Conservation (phyloP, 2,797 vertebrate genomes). For the Microcaecilia unicolor region DNA sequence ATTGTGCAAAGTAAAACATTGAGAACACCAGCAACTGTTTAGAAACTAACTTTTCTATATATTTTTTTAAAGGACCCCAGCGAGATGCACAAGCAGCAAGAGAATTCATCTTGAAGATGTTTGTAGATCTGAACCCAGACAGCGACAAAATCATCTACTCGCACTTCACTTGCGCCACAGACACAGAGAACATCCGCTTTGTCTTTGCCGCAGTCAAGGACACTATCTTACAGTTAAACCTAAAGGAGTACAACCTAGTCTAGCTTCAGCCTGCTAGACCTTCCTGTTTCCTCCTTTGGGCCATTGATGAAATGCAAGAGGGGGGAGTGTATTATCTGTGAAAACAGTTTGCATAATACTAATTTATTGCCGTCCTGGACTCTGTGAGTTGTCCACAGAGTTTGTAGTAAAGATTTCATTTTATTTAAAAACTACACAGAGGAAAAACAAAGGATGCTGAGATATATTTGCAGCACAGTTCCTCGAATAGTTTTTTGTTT, state of each 20-base stretch:
- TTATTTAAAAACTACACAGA: slow-evolving; percentile 74
- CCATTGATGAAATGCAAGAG: slow-evolving; percentile 47
- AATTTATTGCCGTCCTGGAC: slow-evolving; percentile 87
- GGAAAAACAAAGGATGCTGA: slow-evolving; percentile 55
- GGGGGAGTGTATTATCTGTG: slow-evolving; percentile 74
- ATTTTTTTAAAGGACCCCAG: slow-evolving; percentile 65
- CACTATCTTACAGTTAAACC: slow-evolving; percentile 92
- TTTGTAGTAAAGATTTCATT: slow-evolving; percentile 78
- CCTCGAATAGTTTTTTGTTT: slow-evolving; percentile 45
- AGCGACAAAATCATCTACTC: slow-evolving; percentile 97
- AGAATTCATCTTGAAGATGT: slow-evolving; percentile 95
- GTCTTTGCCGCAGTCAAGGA: slow-evolving; percentile 96
- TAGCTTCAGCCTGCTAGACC: slow-evolving; percentile 51
- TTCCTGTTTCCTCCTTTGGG: slow-evolving; percentile 27
- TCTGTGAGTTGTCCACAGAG: slow-evolving; percentile 59
- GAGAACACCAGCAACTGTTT: no score
- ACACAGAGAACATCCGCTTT: slow-evolving; percentile 94
- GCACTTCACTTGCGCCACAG: slow-evolving; percentile 94
- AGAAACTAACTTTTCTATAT: not conserved
- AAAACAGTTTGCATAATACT: slow-evolving; percentile 78
- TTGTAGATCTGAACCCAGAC: slow-evolving; percentile 93
- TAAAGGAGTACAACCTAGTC: slow-evolving; percentile 95
- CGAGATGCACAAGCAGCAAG: slow-evolving; percentile 84
- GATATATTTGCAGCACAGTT: slow-evolving; percentile 58
- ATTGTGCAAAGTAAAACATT: no score